A percentile compares a stretch with the other conserved stretches of the same genome.
phyloP scores from a whole-genome alignment of 2,113 vertebrate species.

The Glaucidium brasilianum region DNA sequence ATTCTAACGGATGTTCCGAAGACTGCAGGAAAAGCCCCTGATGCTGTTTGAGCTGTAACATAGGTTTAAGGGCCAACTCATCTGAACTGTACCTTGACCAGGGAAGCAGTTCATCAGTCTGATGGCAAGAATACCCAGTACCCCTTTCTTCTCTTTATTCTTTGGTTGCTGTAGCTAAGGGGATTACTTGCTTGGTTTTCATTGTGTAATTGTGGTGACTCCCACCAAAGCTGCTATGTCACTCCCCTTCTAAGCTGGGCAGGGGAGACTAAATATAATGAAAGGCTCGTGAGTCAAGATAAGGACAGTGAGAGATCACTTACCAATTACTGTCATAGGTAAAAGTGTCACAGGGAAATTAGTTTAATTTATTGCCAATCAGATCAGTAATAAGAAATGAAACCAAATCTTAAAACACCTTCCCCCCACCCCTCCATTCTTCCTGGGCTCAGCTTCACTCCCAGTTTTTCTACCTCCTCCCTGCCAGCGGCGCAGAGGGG shows the following conservation, averaged over 20 bases:
- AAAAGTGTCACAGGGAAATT: background rate
- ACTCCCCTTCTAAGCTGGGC: background rate
- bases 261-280: background rate
- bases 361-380: background rate
- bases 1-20: background rate
- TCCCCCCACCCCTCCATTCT: background rate
- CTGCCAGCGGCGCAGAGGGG: background rate
- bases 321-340: background rate
- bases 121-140: background rate
- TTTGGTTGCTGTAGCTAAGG: background rate
- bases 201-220: background rate
- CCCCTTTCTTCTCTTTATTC: background rate
- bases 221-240: background rate
- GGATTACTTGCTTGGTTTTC: background rate
- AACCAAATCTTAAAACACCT: background rate
- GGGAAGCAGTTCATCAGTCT: background rate
- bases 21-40: background rate
- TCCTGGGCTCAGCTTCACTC: background rate
- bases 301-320: background rate
- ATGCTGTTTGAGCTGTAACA: background rate
- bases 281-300: background rate
- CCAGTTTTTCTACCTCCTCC: background rate
- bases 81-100: background rate
- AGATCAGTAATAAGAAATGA: background rate
- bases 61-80: background rate